Base-by-base conservation (phyloP, 2,888 invertebrate species). In the Eupithecia centaureata region DNA sequence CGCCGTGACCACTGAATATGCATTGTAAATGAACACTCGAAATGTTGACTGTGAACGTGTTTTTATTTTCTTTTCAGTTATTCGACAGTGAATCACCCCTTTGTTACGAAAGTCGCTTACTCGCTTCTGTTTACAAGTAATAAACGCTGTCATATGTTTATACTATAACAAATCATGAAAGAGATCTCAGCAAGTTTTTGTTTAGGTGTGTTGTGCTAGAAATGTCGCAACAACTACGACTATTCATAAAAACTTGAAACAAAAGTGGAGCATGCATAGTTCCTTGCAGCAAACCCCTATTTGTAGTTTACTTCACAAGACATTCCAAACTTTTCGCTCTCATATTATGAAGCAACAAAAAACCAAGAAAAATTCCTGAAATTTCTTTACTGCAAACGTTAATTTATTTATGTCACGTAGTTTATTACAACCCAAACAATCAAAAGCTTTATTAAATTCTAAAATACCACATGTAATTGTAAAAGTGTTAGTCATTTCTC, bases 1-100 rank as follows among this genome's bases (percentile, higher is more conserved):
- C 7, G 7, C 61, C 63, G 12, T 35, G 18, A 65, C 32, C 33
- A 59, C 62, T n/a, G 38, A 58, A 58, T 52, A 62, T 57, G 22
- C 27, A 54, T 38, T 56, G 35, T 35, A 63, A 32, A 57, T 22
- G 30, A 18, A 56, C 54, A 28, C 54, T 28, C 10, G 28, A 32
- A 32, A 27, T 52, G 13, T 51, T 52, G 27, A 52, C 52, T 52
- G 25, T 7, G 15, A 15, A 12, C 52, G 7, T 52, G 27, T 27
- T 25, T 27, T 52, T 52, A 15, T 52, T 51, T 51, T 52, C 18
- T 27, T 25, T 52, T 52, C 52, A 27, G 27, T 13, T 27, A 27
- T 52, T 27, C 15, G 13, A 51, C 25, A 51, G 25, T 25, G 5
- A 52, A 27, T 25, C 25, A 2, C 22, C 47, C 47, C 5, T 47